These are phyloP conservation scores for Acropora yongei DNA, from an alignment of 64 coral and sea anemone species.

Conservation along the genomic window DNA sequence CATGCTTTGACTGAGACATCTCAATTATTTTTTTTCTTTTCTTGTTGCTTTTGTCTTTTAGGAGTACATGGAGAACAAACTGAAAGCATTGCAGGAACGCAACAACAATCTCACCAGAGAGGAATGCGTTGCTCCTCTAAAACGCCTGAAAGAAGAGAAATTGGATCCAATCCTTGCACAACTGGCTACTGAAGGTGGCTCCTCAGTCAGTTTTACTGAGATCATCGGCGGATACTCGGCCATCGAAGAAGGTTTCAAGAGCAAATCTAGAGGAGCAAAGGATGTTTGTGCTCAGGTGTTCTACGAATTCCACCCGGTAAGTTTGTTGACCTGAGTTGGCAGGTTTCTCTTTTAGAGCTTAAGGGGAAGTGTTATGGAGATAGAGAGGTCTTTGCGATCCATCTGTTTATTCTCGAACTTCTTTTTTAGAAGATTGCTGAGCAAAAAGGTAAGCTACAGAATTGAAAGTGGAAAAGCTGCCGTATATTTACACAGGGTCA, in stretches of 20 bases:
- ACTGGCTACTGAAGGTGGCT: background rate
- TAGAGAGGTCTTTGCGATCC: too few species aligned
- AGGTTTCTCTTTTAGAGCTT: too few species aligned
- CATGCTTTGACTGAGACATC: too few species aligned
- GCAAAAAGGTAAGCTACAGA: too few species aligned
- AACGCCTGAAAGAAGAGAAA: background rate
- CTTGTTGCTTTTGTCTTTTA: background rate
- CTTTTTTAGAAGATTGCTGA: too few species aligned
- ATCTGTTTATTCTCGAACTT: too few species aligned
- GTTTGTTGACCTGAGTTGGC: background rate
- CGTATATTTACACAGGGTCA: too few species aligned
- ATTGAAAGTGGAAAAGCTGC: too few species aligned
- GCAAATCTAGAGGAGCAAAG: constrained; percentile 41
- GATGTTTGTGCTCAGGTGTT: constrained; percentile 73
- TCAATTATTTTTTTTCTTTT: too few species aligned
- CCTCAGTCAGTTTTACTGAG: constrained; percentile 51
- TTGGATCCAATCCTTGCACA: constrained; percentile 17
- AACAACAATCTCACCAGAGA: constrained; percentile 18
- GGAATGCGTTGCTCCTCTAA: background rate
- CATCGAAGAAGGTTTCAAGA: constrained; percentile 57
- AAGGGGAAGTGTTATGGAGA: too few species aligned
- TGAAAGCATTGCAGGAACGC: background rate
- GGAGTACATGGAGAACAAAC: background rate
- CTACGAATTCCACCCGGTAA: constrained; percentile 73
- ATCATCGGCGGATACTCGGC: constrained; percentile 61